phyloP scores from a whole-genome alignment of 1,140 invertebrate genomes.

The Ceratina japonica region DNA sequence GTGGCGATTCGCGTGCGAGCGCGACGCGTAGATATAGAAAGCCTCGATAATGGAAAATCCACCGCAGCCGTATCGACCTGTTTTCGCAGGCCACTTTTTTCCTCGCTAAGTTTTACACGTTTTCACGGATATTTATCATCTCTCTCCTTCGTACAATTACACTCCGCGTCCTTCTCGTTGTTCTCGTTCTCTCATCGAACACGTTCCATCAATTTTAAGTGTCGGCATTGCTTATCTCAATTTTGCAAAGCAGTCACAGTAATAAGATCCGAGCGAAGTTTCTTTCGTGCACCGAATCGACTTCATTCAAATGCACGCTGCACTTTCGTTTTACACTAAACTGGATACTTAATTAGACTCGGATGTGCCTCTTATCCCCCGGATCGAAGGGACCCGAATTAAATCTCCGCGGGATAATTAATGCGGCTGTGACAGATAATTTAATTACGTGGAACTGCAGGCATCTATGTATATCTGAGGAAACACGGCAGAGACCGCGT shows the following conservation, averaged over 20 bases:
- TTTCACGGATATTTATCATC: constrained; percentile 29
- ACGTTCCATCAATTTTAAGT: constrained; percentile 11
- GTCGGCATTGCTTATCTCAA: too few relatives aligned
- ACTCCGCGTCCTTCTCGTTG: constrained; percentile 5
- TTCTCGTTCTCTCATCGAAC: constrained; percentile 4
- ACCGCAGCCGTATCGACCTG: constrained; percentile 24
- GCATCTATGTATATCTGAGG: background rate
- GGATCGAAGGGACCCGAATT: constrained; percentile 1
- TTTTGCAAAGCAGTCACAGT: too few relatives aligned
- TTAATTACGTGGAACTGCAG: constrained; percentile 37
- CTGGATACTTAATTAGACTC: background rate
- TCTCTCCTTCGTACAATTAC: background rate
- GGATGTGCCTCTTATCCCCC: background rate
- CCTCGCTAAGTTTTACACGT: background rate
- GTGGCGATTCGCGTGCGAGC: constrained; percentile 7
- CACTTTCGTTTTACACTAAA: background rate
- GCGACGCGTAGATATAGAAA: background rate
- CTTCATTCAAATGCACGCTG: too few relatives aligned
- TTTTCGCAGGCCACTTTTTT: background rate
- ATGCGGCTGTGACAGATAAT: constrained; percentile 17
- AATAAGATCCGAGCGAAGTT: too few relatives aligned
- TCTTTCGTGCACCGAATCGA: too few relatives aligned
- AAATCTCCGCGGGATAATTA: constrained; percentile 22
- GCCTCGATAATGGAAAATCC: constrained; percentile 28
- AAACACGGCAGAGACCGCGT: background rate